phyloP scores from a whole-genome alignment of 2,797 vertebrate species.

The Salmo trutta region DNA sequence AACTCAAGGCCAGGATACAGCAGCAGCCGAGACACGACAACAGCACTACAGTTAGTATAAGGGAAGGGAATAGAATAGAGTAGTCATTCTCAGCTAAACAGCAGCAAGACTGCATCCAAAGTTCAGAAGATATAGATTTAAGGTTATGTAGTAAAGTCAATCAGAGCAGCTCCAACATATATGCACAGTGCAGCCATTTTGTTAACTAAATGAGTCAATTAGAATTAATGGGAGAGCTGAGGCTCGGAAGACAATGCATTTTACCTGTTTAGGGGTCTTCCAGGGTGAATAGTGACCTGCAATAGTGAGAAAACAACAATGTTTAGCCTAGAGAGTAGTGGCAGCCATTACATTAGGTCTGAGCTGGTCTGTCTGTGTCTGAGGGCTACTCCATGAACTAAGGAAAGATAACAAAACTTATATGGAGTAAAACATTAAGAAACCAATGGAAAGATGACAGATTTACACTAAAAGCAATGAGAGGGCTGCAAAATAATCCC shows the following conservation, averaged over 20 bases:
- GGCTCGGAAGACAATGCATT: constrained; percentile 48
- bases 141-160: constrained; percentile 19
- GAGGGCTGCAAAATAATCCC: neutral
- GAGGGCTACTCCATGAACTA: neutral
- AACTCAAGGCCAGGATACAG: constrained; percentile 22
- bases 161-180: constrained; percentile 32
- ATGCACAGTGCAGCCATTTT: constrained; percentile 43
- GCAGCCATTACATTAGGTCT: neutral
- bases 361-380: neutral
- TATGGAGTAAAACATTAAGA: neutral
- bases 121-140: neutral
- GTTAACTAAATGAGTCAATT: constrained; percentile 27
- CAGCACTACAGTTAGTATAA: constrained; percentile 44
- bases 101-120: constrained; percentile 11
- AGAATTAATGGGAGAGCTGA: constrained; percentile 33
- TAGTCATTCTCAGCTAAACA: constrained; percentile 22
- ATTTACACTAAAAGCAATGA: constrained; percentile 18
- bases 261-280: constrained; percentile 99
- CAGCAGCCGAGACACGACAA: constrained; percentile 18
- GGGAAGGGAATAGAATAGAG: constrained; percentile 11
- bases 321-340: constrained; percentile 64
- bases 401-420: neutral
- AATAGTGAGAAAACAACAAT: constrained; percentile 82
- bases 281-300: constrained; percentile 99
- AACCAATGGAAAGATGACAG: neutral